Evolutionary conservation across 1,140 invertebrate species (phyloP), one percentile per base, ranked within the genome.

Genomic region (Cheumatopsyche charites): DNA sequence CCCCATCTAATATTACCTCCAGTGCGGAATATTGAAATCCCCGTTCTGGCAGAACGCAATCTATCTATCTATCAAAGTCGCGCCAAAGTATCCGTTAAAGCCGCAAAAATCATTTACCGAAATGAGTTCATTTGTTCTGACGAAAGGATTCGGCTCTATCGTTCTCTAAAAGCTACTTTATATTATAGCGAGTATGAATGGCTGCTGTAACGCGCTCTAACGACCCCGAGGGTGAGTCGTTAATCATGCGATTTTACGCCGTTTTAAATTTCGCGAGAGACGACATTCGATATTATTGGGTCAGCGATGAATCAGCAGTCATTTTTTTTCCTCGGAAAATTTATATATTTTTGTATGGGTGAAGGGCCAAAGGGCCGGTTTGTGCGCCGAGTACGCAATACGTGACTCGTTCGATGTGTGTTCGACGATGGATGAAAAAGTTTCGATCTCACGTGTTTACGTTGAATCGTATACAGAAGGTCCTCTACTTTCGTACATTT

Each of bases 11-110:
- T 25, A 58, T 11, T 58, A 9, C 5, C 55, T 58, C 9, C 29
- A 36, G 29, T n/a, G n/a, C 55, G 55, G 21, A 58, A 26, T 58
- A 58, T 58, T 58, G 55, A 58, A 58, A 58, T 58, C 55, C 55
- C 55, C 55, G n/a, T 58, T 58, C 55, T 36, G 9, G 25, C 55
- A 36, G 55, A 58, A 26, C 55, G 21, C 55, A 26, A 58, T 58
- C 55, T 58, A 58, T 58, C 55, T 58, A 58, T 58, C 55, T 58
- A 58, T 58, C 55, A 58, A 58, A 58, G 55, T 58, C 55, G 55
- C 11, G 11, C n/a, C n/a, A 58, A 58, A 58, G 55, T 58, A 58
- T 58, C 23, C 55, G 55, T 23, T 23, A 58, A 58, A 58, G 55
- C 55, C 55, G 55, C 55, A 58, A 58, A 58, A 58, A 58, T 58